These are phyloP conservation scores for Gibbula magus DNA, from an alignment of 2,888 invertebrate genomes.

Conservation along the genomic window DNA sequence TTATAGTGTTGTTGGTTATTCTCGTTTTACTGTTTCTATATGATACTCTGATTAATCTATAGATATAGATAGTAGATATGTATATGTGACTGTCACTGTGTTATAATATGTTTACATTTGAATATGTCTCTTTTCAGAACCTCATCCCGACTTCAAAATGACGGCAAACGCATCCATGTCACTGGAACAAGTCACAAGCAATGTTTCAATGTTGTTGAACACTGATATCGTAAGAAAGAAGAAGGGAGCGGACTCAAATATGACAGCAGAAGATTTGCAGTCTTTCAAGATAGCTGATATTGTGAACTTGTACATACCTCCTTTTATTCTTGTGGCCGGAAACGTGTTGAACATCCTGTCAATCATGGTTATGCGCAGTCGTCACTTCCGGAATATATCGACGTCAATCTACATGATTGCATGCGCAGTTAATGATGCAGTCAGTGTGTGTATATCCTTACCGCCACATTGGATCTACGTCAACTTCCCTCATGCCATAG, in stretches of 20 bases:
- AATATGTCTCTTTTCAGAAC: too few relatives aligned
- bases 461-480: conserved; percentile 25
- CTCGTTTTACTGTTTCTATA: too few relatives aligned
- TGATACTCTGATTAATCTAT: too few relatives aligned
- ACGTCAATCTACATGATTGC: conserved; percentile 58
- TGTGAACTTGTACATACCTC: conserved; percentile 53
- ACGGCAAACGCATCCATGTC: not conserved
- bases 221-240: not conserved
- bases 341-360: conserved; percentile 52
- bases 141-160: not conserved
- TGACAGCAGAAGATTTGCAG: not conserved
- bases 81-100: too few relatives aligned
- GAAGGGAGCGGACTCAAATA: not conserved
- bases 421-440: conserved; percentile 47
- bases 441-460: conserved; percentile 16
- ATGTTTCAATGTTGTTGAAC: not conserved
- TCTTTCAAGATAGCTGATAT: conserved; percentile 16
- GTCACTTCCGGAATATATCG: conserved; percentile 53
- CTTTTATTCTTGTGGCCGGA: conserved; percentile 51
- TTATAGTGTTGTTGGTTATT: too few relatives aligned
- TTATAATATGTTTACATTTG: too few relatives aligned
- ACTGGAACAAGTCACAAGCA: not conserved
- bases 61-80: too few relatives aligned
- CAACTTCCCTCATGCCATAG: conserved; percentile 7
- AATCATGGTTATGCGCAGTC: conserved; percentile 57